These are phyloP conservation scores for Porites evermanni DNA, from an alignment of 92 coral and sea anemone genomes.

Conservation along the genomic window DNA sequence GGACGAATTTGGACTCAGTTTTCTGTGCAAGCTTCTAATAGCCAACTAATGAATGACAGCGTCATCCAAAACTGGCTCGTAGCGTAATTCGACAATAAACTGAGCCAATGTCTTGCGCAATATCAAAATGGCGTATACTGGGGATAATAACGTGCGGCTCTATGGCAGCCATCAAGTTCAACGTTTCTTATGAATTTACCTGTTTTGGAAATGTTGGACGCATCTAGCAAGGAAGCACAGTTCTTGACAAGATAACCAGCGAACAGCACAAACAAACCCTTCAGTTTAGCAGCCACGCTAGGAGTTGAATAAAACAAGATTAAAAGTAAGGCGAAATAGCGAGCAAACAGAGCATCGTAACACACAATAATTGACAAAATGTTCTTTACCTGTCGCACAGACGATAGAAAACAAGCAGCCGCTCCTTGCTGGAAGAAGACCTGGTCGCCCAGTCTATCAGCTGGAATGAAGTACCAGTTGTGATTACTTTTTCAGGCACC, in stretches of 20 bases:
- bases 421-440: conserved; percentile 61
- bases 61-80: too few species aligned
- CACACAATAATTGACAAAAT: not conserved
- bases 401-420: conserved; percentile 91
- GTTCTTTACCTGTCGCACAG: conserved; percentile 86
- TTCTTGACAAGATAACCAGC: conserved; percentile 97
- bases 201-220: conserved; percentile 77
- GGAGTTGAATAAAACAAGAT: not conserved
- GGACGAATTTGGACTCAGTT: too few species aligned
- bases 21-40: too few species aligned
- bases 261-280: conserved; percentile 91
- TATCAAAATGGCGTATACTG: too few species aligned
- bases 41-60: too few species aligned
- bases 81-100: too few species aligned
- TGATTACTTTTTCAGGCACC: not conserved
- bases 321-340: not conserved
- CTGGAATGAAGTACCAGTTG: conserved; percentile 44
- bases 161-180: not conserved
- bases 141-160: too few species aligned
- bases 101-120: too few species aligned
- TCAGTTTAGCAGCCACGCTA: conserved; percentile 90
- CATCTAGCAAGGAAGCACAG: conserved; percentile 83
- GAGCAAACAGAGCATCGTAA: not conserved
- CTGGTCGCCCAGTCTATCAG: conserved; percentile 96
- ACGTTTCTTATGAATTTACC: conserved; percentile 53